Percentiles rank a stretch among this genome's conserved stretches.
Conservation (phyloP, 2,888 invertebrate species). For the Pristionchus arcanus region DNA sequence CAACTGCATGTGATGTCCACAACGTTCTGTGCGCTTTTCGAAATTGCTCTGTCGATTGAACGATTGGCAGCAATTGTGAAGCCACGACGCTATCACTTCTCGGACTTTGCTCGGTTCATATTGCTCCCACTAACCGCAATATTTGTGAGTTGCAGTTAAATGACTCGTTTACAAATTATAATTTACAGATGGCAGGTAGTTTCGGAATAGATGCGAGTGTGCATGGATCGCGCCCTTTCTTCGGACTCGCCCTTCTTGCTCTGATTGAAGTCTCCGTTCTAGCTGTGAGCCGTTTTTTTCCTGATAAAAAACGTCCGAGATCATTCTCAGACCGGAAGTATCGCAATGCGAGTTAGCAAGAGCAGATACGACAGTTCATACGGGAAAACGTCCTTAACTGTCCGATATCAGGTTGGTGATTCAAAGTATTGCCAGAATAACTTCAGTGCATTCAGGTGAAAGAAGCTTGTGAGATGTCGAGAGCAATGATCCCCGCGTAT, state of each 20-base stretch:
- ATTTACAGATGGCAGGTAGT: neutral
- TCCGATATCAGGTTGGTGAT: neutral
- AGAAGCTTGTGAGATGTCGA: neutral
- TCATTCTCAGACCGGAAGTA: neutral
- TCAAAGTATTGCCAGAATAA: neutral
- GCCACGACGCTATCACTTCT: neutral
- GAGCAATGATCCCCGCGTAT: neutral
- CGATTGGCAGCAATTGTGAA: neutral
- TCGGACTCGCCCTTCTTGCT: neutral
- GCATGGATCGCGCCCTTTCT: neutral
- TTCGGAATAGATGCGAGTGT: neutral
- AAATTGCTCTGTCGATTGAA: neutral
- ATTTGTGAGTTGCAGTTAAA: neutral
- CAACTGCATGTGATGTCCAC: neutral
- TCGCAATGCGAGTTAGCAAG: neutral
- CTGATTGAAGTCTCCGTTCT: neutral
- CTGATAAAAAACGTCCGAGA: neutral
- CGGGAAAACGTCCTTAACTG: neutral
- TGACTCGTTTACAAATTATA: too few species aligned
- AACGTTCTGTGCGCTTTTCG: neutral
- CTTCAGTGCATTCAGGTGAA: neutral
- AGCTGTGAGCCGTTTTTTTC: neutral
- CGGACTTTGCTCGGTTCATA: neutral
- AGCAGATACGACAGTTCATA: neutral
- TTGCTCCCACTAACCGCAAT: neutral